Base-by-base conservation (phyloP, 2,113 vertebrate species). In the Ceuthmochares aereus region DNA sequence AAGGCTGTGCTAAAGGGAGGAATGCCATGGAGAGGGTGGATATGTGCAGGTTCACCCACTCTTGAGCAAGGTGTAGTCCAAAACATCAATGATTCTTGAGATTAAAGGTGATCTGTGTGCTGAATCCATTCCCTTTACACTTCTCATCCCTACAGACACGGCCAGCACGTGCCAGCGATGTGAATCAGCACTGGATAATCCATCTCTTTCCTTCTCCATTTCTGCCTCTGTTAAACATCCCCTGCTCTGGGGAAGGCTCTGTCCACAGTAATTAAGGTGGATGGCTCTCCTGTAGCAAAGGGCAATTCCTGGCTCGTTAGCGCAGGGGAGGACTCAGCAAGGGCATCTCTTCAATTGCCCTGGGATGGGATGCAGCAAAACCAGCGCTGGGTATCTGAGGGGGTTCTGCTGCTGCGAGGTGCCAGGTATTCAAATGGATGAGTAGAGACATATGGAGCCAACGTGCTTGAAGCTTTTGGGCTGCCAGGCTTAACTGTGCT, bases 161-260 rank as follows among this genome's bases (percentile, higher is more conserved):
- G 78, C 27, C 70, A 58, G 75, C 92, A 69, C 68, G 64, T 49
- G 36, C 3, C 77, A 30, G 59, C 0, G 1, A 14, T n/a, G 67
- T 12, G 79, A 79, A 55, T 74, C 76, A 76, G 49, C 49, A 7
- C 1, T 0, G 80, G 73, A 30, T 56, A 42, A 93, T 93, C 84
- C 42, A 87, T 96, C 81, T 90, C 72, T 19, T 90, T 83, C 84
- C 25, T 70, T 63, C 74, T 67, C 64, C 73, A 32, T 93, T 21
- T 54, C 58, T 76, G 88, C 69, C 47, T 75, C 62, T 0, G 1
- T 29, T 42, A 12, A 64, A 14, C 54, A 8, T 4, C 15, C 42
- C 42, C 77, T 4, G 83, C 91, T 76, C 85, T 16, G 63, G 69
- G 94, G 52, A 73, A 32, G 32, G 67, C 76, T 90, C 73, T 89